A percentile compares a stretch with the other conserved stretches of the same genome.
These are phyloP conservation scores for Neoniphon sammara DNA, from an alignment of 2,797 vertebrate species.

Conservation along the genomic window DNA sequence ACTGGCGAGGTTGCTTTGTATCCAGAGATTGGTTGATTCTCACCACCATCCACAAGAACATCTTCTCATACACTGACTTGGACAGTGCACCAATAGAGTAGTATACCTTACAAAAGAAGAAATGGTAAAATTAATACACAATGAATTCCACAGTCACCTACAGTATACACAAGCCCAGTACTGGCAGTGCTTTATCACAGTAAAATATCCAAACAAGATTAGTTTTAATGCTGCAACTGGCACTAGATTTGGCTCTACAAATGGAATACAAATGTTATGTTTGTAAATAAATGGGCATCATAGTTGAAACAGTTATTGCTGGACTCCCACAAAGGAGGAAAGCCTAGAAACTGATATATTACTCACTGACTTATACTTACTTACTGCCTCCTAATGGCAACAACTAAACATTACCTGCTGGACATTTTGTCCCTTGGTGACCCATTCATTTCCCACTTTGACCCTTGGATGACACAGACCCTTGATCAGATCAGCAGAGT, in stretches of 20 bases:
- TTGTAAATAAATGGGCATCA: no score
- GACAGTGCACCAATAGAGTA: constrained; percentile 86
- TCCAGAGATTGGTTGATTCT: constrained; percentile 86
- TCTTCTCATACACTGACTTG: constrained; percentile 90
- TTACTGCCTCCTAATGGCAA: no score
- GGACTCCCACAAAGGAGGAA: no score
- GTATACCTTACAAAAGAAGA: constrained; percentile 71
- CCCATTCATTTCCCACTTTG: constrained; percentile 90
- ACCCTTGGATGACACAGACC: constrained; percentile 88
- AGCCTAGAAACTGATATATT: no score
- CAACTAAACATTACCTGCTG: constrained; percentile 86
- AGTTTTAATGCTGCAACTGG: background rate
- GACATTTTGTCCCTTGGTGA: constrained; percentile 92
- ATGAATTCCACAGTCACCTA: no score
- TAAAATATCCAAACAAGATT: background rate
- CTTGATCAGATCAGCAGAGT: constrained; percentile 89
- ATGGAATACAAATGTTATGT: no score
- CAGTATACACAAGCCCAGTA: no score
- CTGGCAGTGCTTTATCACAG: no score
- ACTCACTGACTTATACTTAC: no score
- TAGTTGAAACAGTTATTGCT: no score
- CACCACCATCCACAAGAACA: constrained; percentile 87
- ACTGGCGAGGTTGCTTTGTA: constrained; percentile 84
- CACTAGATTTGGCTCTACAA: no score
- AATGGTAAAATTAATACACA: no score